Conservation (phyloP, 2,888 invertebrate species). For the Tipula lateralis region DNA sequence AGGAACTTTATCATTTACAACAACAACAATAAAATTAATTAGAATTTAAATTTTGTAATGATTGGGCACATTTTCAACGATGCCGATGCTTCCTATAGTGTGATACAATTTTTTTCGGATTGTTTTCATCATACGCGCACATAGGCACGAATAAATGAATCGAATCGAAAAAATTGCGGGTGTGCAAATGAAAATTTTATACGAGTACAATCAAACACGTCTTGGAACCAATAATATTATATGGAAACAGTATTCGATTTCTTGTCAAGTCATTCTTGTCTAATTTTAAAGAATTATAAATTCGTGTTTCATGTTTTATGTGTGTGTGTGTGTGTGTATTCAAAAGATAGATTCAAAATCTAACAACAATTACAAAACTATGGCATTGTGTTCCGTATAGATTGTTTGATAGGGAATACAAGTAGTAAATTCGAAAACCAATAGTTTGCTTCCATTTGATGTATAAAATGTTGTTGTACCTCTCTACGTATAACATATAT, state of each 20-base stretch:
- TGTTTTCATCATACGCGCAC: not conserved
- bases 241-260: not conserved
- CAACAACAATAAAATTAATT: not conserved
- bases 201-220: not conserved
- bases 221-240: conserved; percentile 3
- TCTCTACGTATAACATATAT: not conserved
- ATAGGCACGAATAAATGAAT: not conserved
- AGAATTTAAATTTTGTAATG: not conserved
- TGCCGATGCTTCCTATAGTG: not conserved
- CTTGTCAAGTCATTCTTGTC: conserved; percentile 4
- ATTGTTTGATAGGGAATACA: conserved; percentile 14
- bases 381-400: not conserved
- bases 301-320: not conserved
- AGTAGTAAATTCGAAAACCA: conserved; percentile 6
- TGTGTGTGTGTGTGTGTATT: not conserved
- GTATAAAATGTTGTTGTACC: not conserved
- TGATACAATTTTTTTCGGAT: not conserved
- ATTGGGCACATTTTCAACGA: not conserved
- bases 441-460: not conserved
- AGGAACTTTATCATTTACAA: not conserved
- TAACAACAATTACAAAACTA: no score
- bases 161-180: not conserved
- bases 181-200: conserved; percentile 12
- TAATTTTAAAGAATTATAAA: conserved; percentile 15
- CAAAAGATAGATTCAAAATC: not conserved